phyloP scores from a whole-genome alignment of 1,140 invertebrate species.

The Conus ventricosus region DNA sequence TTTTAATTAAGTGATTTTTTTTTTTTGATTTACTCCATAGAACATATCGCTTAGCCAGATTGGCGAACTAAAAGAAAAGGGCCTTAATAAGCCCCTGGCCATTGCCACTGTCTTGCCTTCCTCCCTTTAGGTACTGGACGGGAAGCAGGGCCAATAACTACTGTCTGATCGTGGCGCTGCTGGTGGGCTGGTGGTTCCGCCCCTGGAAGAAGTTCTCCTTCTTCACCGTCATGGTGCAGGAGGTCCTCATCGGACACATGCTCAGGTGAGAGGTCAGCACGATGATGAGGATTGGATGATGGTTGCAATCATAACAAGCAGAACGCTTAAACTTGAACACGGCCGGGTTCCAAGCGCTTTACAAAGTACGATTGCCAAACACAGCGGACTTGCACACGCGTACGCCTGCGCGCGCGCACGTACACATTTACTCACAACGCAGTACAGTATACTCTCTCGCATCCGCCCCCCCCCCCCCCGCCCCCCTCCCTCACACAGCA shows the following conservation, averaged over 20 bases:
- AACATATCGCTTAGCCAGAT: too few relatives aligned
- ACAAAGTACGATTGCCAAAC: too few relatives aligned
- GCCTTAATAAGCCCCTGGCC: not conserved
- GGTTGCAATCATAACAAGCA: too few relatives aligned
- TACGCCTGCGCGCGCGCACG: not conserved
- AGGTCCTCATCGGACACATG: constrained; percentile 58
- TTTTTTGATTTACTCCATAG: too few relatives aligned
- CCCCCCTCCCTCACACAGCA: not conserved
- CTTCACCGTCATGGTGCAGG: constrained; percentile 60
- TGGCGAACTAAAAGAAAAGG: too few relatives aligned
- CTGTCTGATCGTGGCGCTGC: constrained; percentile 49
- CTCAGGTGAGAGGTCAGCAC: not conserved
- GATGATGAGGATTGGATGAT: too few relatives aligned
- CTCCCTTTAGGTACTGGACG: not conserved
- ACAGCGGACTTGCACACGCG: too few relatives aligned
- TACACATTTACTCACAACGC: not conserved
- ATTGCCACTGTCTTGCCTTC: not conserved
- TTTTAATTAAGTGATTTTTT: too few relatives aligned
- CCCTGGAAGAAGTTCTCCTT: constrained; percentile 56
- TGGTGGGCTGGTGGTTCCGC: constrained; percentile 57
- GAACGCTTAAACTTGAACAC: too few relatives aligned
- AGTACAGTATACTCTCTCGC: not conserved
- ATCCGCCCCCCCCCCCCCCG: not conserved
- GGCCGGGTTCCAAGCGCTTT: too few relatives aligned
- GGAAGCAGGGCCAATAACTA: constrained; percentile 32